Evolutionary conservation across 1,140 invertebrate species (phyloP), one percentile per base, ranked within the genome.

Genomic region (Bombus polaris): DNA sequence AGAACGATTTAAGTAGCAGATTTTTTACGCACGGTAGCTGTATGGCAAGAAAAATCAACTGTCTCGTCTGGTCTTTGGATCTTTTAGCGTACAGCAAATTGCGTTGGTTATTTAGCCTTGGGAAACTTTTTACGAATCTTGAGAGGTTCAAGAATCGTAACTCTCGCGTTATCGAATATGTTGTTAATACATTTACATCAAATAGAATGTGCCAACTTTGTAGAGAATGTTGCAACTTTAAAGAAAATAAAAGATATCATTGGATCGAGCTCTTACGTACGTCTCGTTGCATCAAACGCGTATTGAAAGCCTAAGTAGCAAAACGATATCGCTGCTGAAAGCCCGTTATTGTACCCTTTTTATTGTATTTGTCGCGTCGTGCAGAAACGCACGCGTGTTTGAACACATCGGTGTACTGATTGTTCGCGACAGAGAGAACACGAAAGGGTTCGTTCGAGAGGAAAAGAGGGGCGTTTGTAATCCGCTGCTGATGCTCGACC

Each of bases 381-480:
- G 73, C 75, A 53, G 47, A 53, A 53, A n/a, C 15, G 5, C 70
- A 72, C 47, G 39, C n/a, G 71, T 75, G 53, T 62, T 84, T 71
- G 25, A 74, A 72, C 57, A 57, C 59, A 83, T 78, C 78, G 88
- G 86, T 75, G 68, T 79, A 22, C 57, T 78, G 84, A 88, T 89
- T 73, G 78, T 81, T 89, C 79, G 85, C 82, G 79, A 68, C 73
- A 37, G 28, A 74, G 72, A n/a, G 78, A 73, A 57, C 74, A 81
- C 66, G 83, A 81, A 86, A 86, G 83, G 80, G 57, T 47, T 68
- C 53, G 76, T 66, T 81, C 72, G 72, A 86, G 84, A 71, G 87
- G 47, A 75, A 79, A 88, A 79, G 42, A 86, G 35, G 32, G 15
- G 32, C 35, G 75, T 22, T 62, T 18, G 71, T 83, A 88, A 89